Evolutionary conservation across 1,140 invertebrate species (phyloP).

Genomic region (Eriosoma lanigerum): DNA sequence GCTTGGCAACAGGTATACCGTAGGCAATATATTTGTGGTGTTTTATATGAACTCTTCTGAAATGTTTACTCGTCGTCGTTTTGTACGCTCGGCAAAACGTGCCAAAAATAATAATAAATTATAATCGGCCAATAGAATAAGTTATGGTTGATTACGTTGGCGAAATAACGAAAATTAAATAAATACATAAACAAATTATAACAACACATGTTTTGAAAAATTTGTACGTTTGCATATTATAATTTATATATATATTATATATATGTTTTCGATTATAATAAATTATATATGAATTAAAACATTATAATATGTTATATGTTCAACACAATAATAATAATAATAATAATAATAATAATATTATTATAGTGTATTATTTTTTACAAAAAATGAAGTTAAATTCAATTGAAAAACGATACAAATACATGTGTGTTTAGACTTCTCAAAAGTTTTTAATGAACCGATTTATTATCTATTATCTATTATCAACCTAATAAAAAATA

Average conservation of each 20-base stretch:
- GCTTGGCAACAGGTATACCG: slow-evolving; percentile 26
- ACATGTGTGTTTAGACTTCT: no score
- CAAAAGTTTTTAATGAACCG: no score
- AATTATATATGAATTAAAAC: no score
- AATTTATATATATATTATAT: background rate
- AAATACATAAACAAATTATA: no score
- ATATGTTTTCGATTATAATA: background rate
- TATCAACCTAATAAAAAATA: no score
- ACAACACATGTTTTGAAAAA: slow-evolving; percentile 11
- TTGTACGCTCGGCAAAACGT: slow-evolving; percentile 5
- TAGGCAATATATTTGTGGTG: slow-evolving; percentile 14
- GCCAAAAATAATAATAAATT: slow-evolving; percentile 36
- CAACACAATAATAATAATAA: no score
- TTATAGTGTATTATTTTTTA: no score
- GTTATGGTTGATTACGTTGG: background rate
- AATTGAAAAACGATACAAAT: no score
- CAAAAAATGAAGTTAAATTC: no score
- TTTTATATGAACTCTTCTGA: background rate
- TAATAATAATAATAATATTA: no score
- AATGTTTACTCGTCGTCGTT: slow-evolving; percentile 36
- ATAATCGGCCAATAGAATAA: slow-evolving; percentile 16
- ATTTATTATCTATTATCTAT: no score
- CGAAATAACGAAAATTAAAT: slow-evolving; percentile 33
- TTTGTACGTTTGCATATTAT: background rate
- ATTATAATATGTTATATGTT: no score